These are phyloP conservation scores for Parnassius apollo DNA, from an alignment of 2,888 invertebrate species.

Conservation along the genomic window DNA sequence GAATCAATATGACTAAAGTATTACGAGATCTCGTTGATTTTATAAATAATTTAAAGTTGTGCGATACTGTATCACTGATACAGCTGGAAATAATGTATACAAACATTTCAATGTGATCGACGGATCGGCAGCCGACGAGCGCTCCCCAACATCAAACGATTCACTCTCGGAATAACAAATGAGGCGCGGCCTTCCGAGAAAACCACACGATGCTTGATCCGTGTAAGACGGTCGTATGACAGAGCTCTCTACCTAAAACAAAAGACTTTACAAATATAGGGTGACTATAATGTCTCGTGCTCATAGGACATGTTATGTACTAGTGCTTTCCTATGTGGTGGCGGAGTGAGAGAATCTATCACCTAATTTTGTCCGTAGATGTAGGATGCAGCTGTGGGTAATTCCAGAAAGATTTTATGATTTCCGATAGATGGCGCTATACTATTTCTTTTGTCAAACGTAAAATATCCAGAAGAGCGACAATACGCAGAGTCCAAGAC, in stretches of 20 bases:
- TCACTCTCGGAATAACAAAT: slow-evolving; percentile 15
- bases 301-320: too few species aligned
- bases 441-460: too few species aligned
- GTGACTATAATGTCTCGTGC: not conserved
- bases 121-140: slow-evolving; percentile 1
- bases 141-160: slow-evolving; percentile 11
- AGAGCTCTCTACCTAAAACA: not conserved
- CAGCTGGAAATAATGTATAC: slow-evolving; percentile 16
- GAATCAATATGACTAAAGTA: not conserved
- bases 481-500: too few species aligned
- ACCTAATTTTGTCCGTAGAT: too few species aligned
- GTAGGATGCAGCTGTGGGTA: too few species aligned
- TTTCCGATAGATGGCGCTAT: too few species aligned
- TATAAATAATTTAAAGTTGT: slow-evolving; percentile 11
- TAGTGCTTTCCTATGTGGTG: too few species aligned
- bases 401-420: too few species aligned
- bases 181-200: slow-evolving; percentile 9
- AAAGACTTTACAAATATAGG: not conserved
- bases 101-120: slow-evolving; percentile 6
- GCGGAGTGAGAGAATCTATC: too few species aligned
- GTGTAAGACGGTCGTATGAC: not conserved
- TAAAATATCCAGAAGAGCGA: too few species aligned
- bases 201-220: slow-evolving; percentile 1
- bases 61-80: too few species aligned
- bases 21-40: slow-evolving; percentile 7